Percentiles rank a stretch among this genome's conserved stretches.
phyloP scores from a whole-genome alignment of 1,140 invertebrate genomes.

The Rhagoletis pomonella region DNA sequence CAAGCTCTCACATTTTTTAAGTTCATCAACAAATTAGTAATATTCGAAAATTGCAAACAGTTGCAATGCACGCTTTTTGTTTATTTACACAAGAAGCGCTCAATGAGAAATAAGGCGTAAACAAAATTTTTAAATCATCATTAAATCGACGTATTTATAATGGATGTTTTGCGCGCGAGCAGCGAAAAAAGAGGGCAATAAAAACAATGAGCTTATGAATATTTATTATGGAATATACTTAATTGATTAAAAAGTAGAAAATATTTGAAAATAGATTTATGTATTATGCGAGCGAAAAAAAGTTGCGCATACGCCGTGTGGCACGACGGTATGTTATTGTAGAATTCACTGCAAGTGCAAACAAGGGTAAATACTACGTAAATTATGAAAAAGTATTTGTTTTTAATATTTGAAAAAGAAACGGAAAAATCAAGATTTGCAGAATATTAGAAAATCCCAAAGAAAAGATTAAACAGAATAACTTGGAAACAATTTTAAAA shows the following conservation, averaged over 20 bases:
- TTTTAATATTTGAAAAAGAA: too few species aligned
- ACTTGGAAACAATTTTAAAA: too few species aligned
- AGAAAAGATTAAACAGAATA: too few species aligned
- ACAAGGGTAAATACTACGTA: too few species aligned
- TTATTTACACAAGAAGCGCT: slow-evolving; percentile 35
- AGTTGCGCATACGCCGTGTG: slow-evolving; percentile 31
- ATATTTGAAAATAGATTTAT: slow-evolving; percentile 33
- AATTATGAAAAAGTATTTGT: too few species aligned
- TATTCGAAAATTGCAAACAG: neutral
- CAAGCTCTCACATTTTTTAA: neutral
- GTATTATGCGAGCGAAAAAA: neutral
- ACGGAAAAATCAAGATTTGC: too few species aligned
- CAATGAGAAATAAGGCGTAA: slow-evolving; percentile 26
- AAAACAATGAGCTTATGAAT: slow-evolving; percentile 2
- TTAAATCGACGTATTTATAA: slow-evolving; percentile 22
- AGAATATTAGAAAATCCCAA: too few species aligned
- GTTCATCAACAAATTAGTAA: neutral
- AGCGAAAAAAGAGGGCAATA: neutral
- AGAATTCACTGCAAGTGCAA: too few species aligned
- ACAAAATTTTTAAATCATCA: slow-evolving; percentile 46
- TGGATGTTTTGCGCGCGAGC: neutral
- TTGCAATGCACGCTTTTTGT: neutral
- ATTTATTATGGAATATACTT: slow-evolving; percentile 32
- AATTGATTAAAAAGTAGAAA: neutral
- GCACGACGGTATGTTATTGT: neutral